Percentiles rank a stretch among this genome's conserved stretches.
These are phyloP conservation scores for Drosophila falleni DNA, from an alignment of 2,888 invertebrate species.

Conservation along the genomic window DNA sequence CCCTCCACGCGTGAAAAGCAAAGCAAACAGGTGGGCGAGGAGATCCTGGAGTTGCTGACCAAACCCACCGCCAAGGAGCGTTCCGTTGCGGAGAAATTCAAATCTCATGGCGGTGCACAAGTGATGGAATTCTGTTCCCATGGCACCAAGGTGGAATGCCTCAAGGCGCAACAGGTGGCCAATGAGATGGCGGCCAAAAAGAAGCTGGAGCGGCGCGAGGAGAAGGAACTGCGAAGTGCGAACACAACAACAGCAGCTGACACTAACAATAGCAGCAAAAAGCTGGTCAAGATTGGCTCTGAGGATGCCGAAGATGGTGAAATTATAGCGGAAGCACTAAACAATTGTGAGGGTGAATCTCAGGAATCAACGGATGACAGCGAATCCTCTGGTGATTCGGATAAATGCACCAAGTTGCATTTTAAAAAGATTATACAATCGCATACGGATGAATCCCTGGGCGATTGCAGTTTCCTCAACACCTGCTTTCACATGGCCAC, in stretches of 20 bases:
- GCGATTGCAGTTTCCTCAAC: slow-evolving; percentile 98
- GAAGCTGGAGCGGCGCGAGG: slow-evolving; percentile 72
- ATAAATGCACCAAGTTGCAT: slow-evolving; percentile 95
- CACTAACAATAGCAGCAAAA: slow-evolving; percentile 22
- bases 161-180: slow-evolving; percentile 86
- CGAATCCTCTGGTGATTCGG: slow-evolving; percentile 77
- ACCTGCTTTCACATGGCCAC: slow-evolving; percentile 99
- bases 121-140: slow-evolving; percentile 98
- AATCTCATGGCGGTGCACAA: slow-evolving; percentile 97
- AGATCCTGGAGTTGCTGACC: slow-evolving; percentile 96
- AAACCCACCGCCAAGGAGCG: slow-evolving; percentile 98
- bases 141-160: slow-evolving; percentile 96
- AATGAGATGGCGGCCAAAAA: slow-evolving; percentile 84
- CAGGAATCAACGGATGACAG: slow-evolving; percentile 70
- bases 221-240: slow-evolving; percentile 59
- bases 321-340: slow-evolving; percentile 70
- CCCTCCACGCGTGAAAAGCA: slow-evolving; percentile 98
- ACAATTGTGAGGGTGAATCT: slow-evolving; percentile 65
- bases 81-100: slow-evolving; percentile 97
- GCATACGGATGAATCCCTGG: slow-evolving; percentile 97
- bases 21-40: slow-evolving; percentile 97
- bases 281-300: slow-evolving; percentile 56
- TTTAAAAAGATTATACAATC: slow-evolving; percentile 98
- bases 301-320: slow-evolving; percentile 79
- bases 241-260: slow-evolving; percentile 37